Evolutionary conservation across 2,888 invertebrate species (phyloP), one percentile per base, ranked within the genome.

Genomic region (Nephrotoma guestfalica): DNA sequence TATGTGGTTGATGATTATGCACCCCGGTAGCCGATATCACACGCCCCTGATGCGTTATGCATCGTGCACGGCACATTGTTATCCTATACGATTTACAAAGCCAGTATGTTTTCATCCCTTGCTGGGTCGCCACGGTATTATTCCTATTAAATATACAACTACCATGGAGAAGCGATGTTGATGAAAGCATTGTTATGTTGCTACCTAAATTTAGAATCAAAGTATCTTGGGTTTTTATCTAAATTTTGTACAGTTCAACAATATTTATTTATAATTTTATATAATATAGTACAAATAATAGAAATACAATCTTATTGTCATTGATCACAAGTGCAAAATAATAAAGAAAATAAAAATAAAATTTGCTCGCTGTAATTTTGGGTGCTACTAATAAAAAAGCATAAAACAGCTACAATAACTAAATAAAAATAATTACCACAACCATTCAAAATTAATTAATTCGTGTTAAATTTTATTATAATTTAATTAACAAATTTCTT

Each of bases 21-120:
- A 91, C 90, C 4, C 92, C 92, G 0, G 92, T 92, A 41, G 92
- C 91, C 6, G 91, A 91, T 88, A 92, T 92, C 41, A 92, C 91
- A 71, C 91, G 89, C 11, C 92, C 92, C 88, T 91, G 90, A 88
- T 92, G 92, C 41, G 92, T 92, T 87, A 92, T 92, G 87, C 92
- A 92, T 87, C 92, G 89, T 4, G 92, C 92, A 57, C 92, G 90
- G 84, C 92, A 92, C 91, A 92, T 91, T 88, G 91, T 91, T 87
- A 92, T 91, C 42, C 92, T 90, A 88, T 92, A 92, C 2, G 92
- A 91, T 88, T 92, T 92, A 88, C 92, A 92, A 86, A 92, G 89
- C 92, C 92, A 92, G 88, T 92, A 92, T 15, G 92, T 92, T 89
- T 92, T 92, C 91, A 92, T 91, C 87, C 92, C 92, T 89, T 92